Conservation (phyloP, 2,113 vertebrate species). For the Brachyhypopomus occidentalis region DNA sequence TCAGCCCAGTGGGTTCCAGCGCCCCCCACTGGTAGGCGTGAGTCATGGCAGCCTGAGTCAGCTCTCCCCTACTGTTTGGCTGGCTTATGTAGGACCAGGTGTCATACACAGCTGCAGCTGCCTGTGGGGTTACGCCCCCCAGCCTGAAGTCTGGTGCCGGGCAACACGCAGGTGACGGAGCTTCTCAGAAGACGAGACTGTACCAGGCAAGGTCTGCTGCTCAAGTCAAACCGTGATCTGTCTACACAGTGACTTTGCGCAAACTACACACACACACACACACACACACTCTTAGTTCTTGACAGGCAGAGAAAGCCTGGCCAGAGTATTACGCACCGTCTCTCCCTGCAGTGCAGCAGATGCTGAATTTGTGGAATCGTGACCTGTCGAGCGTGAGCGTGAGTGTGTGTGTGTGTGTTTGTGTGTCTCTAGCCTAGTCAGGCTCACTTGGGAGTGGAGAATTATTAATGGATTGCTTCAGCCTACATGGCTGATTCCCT, state of each 20-base stretch:
- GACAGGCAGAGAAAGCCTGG: slow-evolving; percentile 7
- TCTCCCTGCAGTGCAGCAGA: slow-evolving; percentile 37
- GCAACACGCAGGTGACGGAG: not conserved
- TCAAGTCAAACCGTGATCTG: not conserved
- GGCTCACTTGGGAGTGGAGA: slow-evolving; percentile 64
- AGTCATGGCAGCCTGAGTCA: slow-evolving; percentile 30
- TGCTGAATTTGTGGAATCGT: slow-evolving; percentile 39
- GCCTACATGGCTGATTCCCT: slow-evolving; percentile 70
- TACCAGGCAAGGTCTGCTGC: not conserved
- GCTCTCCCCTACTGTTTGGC: slow-evolving; percentile 7
- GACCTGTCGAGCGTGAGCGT: slow-evolving; percentile 1
- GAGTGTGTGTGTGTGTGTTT: slow-evolving; percentile 38
- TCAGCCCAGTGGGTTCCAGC: slow-evolving; percentile 3
- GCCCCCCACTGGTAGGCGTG: slow-evolving; percentile 15
- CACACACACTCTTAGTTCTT: slow-evolving; percentile 20
- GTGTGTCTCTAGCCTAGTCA: slow-evolving; percentile 53
- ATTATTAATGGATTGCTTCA: slow-evolving; percentile 58
- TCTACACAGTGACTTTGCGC: not conserved
- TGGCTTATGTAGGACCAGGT: slow-evolving; percentile 5
- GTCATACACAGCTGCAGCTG: not conserved
- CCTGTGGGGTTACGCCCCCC: not conserved
- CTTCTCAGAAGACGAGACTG: not conserved
- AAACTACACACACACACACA: not conserved
- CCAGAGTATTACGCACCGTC: not conserved
- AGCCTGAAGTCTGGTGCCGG: not conserved